These are phyloP conservation scores for Tilapia sparmanii DNA, from an alignment of 2,113 vertebrate species.

Conservation along the genomic window DNA sequence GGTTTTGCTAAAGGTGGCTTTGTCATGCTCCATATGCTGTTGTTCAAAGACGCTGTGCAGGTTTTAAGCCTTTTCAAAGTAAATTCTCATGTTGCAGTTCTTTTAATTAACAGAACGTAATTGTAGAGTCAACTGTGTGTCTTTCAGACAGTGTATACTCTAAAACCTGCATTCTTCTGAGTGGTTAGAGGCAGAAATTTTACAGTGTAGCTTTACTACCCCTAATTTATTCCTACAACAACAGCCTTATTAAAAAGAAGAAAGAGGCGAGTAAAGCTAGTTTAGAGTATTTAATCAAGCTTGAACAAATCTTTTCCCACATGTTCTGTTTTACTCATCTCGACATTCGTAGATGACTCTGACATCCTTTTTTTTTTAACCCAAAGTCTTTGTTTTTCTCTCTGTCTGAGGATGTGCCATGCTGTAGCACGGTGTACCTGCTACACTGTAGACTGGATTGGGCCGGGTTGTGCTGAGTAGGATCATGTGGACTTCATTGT, in stretches of 20 bases:
- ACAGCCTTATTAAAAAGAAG: not conserved
- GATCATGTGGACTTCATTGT: slow-evolving; percentile 23
- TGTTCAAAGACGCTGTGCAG: not conserved
- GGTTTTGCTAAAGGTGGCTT: slow-evolving; percentile 42
- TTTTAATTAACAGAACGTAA: not conserved
- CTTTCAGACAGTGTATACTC: not conserved
- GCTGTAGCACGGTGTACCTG: not conserved
- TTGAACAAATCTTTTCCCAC: not conserved
- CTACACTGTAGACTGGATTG: not conserved
- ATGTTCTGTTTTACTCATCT: not conserved
- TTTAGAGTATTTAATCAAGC: not conserved
- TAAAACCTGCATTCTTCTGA: not conserved
- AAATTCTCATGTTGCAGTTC: not conserved
- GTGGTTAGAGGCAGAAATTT: not conserved
- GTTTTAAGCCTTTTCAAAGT: not conserved
- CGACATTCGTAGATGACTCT: not conserved
- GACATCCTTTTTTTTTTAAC: not conserved
- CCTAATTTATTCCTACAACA: not conserved
- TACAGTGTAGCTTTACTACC: not conserved
- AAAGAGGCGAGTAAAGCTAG: not conserved
- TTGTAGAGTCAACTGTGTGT: not conserved
- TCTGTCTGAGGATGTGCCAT: not conserved
- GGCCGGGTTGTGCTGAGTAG: not conserved
- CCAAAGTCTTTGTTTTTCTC: not conserved
- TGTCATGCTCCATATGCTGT: slow-evolving; percentile 24